Evolutionary conservation across 2,888 invertebrate species (phyloP), one percentile per base, ranked within the genome.

Genomic region (Bugulina stolonifera): DNA sequence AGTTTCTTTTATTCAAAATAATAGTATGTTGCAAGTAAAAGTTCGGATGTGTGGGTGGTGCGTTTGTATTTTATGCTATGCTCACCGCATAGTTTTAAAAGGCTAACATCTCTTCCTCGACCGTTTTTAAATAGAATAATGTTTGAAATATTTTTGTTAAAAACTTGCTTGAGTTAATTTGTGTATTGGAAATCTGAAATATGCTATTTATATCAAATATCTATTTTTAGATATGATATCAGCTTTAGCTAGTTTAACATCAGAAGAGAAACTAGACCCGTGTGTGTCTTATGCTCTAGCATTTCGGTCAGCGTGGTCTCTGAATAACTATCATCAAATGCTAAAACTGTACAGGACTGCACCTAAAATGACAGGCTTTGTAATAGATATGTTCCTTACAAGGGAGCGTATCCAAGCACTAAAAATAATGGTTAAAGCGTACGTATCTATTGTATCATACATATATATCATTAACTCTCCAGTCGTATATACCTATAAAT

Each of bases 371-470:
- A 91, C 94, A 69, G 93, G 93, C 73, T 95, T 93, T 86, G 89
- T 99, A 77, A 92, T 99, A 87, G 97, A 98, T 87, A 95, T 97
- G 94, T 98, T 98, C 88, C 89, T 94, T 83, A 93, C 94, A 77
- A 89, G 98, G 81, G 96, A 97, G 85, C 88, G 99, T 82, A 95
- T 93, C 86, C 87, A 88, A 79, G 97, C 95, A 80, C 88, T 98
- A 82, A 94, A 92, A 86, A 89, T 90, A 84, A 92, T 98, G 85
- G 89, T 96, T 78, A 98, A 95, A 90, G 91, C 95, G 96, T 99
- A 93, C 88, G 96, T 94, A 89, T 79, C 69, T n/a, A n/a, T n/a
- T n/a, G n/a, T n/a, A 23, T 22, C 14, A 14, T 18, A 25, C 35
- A 14, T 69, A 23, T 35, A 69, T 22, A 23, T 58, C 22, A 58